phyloP scores from a whole-genome alignment of 2,888 invertebrate genomes.

The Parasteatoda lunata region DNA sequence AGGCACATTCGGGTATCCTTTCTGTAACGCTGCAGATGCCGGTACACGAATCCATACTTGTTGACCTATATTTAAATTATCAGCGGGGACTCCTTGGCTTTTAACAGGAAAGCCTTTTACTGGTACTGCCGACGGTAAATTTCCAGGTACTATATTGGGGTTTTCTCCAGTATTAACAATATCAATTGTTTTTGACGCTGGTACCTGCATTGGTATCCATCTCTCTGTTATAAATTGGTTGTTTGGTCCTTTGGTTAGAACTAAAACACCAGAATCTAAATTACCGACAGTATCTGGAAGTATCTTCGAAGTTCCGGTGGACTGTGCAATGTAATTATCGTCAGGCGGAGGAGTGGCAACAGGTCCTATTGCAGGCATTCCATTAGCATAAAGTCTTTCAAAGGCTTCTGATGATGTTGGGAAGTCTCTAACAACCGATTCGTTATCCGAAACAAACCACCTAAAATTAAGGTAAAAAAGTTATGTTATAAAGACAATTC shows the following conservation, averaged over 20 bases:
- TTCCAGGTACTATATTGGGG: slow-evolving; percentile 26
- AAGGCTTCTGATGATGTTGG: slow-evolving; percentile 36
- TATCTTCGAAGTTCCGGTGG: slow-evolving; percentile 31
- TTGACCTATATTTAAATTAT: slow-evolving; percentile 11
- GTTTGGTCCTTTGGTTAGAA: slow-evolving; percentile 36
- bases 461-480: background rate
- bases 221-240: slow-evolving; percentile 40
- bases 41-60: slow-evolving; percentile 43
- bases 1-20: background rate
- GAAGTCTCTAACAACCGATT: slow-evolving; percentile 24
- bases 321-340: slow-evolving; percentile 36
- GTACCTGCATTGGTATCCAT: slow-evolving; percentile 36
- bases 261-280: slow-evolving; percentile 20
- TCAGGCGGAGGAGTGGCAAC: slow-evolving; percentile 63
- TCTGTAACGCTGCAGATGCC: background rate
- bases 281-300: slow-evolving; percentile 2
- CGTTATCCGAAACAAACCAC: slow-evolving; percentile 43
- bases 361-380: slow-evolving; percentile 45
- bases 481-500: no score
- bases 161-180: slow-evolving; percentile 16
- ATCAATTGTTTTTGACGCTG: slow-evolving; percentile 20
- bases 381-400: slow-evolving; percentile 47
- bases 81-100: background rate
- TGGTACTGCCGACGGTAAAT: background rate
- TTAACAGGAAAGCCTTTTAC: background rate